Base-by-base conservation (phyloP, 2,888 invertebrate species). In the Lomographa bimaculata region DNA sequence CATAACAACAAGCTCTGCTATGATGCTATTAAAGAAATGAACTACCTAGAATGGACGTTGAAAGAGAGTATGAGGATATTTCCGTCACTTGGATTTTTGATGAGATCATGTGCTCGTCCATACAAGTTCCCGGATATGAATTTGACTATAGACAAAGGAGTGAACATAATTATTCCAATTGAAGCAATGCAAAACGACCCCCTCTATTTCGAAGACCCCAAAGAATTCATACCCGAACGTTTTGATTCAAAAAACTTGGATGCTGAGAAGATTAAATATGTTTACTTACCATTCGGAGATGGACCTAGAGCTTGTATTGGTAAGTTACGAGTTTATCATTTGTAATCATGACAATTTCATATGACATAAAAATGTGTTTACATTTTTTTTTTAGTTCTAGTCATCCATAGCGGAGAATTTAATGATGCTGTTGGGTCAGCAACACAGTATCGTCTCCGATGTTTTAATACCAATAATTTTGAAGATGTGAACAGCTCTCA, bases 151-250 rank as follows among this genome's bases (percentile, higher is more conserved):
- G 76, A 79, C 21, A 64, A 69, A 0, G 76, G 65, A 2, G 76
- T 78, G 3, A 67, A 53, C 33, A 65, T 78, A 1, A 47, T 76
- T 2, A 60, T 79, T 29, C 76, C 79, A 1, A 21, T 71, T 1
- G 65, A 76, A 38, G 74, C 70, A 0, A 56, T 79, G 30, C 79
- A 79, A 16, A 69, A 54, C 7, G 79, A 79, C 35, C 62, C 64
- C 16, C 50, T 73, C 11, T 76, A 79, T 48, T 79, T 69, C 23
- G 59, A 71, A 0, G 60, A 71, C 23, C 74, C 79, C 0, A 24
- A 49, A 1, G 51, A 70, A 25, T 79, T 71, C 19, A 32, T 39
- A 1, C 76, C 74, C 0, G 71, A 71, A n/a, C 60, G 79, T 37
- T 78, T 79, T 43, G 38, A 42, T 1, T 12, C 25, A 2, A 25